Conservation (phyloP, 1,140 invertebrate genomes). For the Aplysia californica region DNA sequence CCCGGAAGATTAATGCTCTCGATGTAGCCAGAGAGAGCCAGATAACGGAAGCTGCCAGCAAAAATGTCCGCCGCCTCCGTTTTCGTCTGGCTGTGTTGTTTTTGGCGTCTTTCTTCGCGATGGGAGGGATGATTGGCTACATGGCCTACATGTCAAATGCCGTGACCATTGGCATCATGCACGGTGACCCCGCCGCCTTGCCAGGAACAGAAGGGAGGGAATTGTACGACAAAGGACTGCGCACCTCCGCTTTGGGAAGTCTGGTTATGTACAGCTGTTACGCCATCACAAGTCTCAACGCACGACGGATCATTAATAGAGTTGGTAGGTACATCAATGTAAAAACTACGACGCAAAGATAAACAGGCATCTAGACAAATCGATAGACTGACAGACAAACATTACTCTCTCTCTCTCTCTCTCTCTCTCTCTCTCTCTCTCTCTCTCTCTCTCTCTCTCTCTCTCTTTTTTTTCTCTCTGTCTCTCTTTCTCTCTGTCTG, state of each 20-base stretch:
- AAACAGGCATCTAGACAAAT: no score
- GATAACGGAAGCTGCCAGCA: not conserved
- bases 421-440: no score
- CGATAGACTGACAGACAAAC: no score
- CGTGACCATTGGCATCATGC: not conserved
- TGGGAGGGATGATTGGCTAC: not conserved
- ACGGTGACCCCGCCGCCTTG: not conserved
- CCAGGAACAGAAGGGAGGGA: not conserved
- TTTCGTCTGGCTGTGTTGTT: not conserved
- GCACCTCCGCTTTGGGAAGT: not conserved
- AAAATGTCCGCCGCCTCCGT: no score
- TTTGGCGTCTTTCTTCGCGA: not conserved
- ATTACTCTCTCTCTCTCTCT: no score
- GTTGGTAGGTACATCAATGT: no score
- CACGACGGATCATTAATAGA: no score
- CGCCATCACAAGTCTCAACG: not conserved
- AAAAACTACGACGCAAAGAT: no score
- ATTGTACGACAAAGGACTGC: not conserved
- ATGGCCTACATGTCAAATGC: not conserved
- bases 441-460: no score
- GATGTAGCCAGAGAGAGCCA: not conserved
- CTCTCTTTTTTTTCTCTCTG: no score
- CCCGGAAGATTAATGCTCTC: not conserved
- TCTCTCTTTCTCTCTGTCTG: no score
- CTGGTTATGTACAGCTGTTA: not conserved